Base-by-base conservation (phyloP, 2,888 invertebrate species). In the Julus scandinavius region DNA sequence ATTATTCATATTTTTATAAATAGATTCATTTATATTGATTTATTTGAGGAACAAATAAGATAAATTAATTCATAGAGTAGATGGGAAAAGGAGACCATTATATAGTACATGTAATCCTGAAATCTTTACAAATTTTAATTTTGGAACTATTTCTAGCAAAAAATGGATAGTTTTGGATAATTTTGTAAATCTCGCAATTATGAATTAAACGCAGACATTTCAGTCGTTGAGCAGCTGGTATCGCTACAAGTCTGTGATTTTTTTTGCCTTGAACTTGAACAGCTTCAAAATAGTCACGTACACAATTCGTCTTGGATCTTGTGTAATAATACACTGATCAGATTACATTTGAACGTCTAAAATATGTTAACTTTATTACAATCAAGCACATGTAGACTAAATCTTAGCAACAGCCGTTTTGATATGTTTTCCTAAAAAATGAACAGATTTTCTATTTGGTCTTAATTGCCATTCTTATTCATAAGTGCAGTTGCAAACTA, bases 131-230 rank as follows among this genome's bases (percentile, higher is more conserved):
- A 20, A 72, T 72, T 72, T 45, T 54, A 54, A 54, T 15, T 54
- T 54, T 38, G 5, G 38, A 80, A 80, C 15, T 29, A 80, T 80
- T 80, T 11, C 4, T 38, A 40, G 15, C 80, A 80, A 80, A 40
- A 80, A 40, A 80, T 40, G 38, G 80, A 15, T 38, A 80, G 9
- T 80, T 80, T 40, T 80, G 38, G 15, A 38, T 80, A 80, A 80
- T 80, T 80, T 38, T 40, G 38, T 80, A 80, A 80, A 80, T 80
- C 13, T 38, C 38, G 80, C 80, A 80, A 80, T 80, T 80, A 80
- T 80, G 80, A 38, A 40, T 40, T 80, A 80, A 80, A 38, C 13
- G 38, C 13, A 29, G 13, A 40, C 29, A 40, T 80, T 80, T 38
- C 38, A 13, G 29, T 38, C 80, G 80, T 38, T 38, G 2, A 13